A percentile compares a stretch with the other conserved stretches of the same genome.
These are phyloP conservation scores for Lamellibrachia columna DNA, from an alignment of 2,888 invertebrate species.

Conservation along the genomic window DNA sequence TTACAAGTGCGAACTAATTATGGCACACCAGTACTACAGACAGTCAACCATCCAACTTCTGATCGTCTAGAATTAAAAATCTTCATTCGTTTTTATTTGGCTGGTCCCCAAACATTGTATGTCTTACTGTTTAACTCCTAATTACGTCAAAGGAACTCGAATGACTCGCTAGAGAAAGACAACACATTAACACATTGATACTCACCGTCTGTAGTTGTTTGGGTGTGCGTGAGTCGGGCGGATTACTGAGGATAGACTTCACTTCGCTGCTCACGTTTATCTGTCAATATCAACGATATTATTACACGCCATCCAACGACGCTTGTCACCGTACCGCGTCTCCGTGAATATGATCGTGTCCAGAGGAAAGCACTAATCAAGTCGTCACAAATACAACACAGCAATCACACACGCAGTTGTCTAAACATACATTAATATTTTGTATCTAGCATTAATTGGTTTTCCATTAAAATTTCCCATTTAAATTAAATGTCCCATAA, in stretches of 20 bases:
- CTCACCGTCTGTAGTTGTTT: constrained; percentile 61
- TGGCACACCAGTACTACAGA: neutral
- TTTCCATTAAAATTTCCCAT: no score
- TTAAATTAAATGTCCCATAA: neutral
- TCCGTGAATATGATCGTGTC: neutral
- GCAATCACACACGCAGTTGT: neutral
- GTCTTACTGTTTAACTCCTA: neutral
- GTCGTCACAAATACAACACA: neutral
- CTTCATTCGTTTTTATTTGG: neutral
- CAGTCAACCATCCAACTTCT: neutral
- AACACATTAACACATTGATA: neutral
- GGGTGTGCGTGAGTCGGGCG: constrained; percentile 49
- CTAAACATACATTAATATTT: neutral
- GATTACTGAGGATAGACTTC: constrained; percentile 53
- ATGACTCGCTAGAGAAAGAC: neutral
- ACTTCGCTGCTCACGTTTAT: constrained; percentile 58
- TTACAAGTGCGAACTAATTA: constrained; percentile 23
- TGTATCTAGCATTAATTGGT: neutral
- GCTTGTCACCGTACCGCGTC: neutral
- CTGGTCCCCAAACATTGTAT: neutral
- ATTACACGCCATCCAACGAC: neutral
- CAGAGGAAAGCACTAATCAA: neutral
- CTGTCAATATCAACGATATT: constrained; percentile 42
- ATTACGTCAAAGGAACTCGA: neutral
- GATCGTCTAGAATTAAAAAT: neutral